Conservation (phyloP, 2,797 vertebrate genomes). For the Prunella strophiata region DNA sequence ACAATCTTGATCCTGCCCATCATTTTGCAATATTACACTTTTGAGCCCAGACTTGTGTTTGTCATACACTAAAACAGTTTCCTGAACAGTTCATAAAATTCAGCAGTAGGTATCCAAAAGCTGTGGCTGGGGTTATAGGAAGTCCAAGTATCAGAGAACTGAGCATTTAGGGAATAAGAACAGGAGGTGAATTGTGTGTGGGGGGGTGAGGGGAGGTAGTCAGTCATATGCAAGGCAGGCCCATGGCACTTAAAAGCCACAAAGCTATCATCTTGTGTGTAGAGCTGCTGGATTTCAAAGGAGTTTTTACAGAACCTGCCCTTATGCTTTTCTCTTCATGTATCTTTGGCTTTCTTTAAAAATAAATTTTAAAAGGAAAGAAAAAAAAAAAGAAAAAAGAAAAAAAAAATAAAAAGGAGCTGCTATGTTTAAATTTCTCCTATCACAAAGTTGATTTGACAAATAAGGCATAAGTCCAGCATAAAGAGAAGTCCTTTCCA, state of each 20-base stretch:
- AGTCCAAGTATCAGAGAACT: neutral
- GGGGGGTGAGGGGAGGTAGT: neutral
- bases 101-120: neutral
- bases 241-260: conserved; percentile 17
- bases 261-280: neutral
- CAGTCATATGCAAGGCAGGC: neutral
- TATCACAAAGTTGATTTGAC: conserved; percentile 52
- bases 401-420: neutral
- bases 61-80: neutral
- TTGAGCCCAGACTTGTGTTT: conserved; percentile 23
- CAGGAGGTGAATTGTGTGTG: neutral
- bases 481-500: conserved; percentile 53
- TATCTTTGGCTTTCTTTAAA: neutral
- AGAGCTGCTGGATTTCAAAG: conserved; percentile 64
- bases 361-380: neutral
- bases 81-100: neutral
- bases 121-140: neutral
- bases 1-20: conserved; percentile 67
- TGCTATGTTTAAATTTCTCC: conserved; percentile 65
- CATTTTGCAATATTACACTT: conserved; percentile 49
- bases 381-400: rapidly evolving
- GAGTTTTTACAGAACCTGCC: conserved; percentile 52
- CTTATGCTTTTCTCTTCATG: neutral
- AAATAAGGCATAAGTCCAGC: conserved; percentile 51
- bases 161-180: neutral